Evolutionary conservation across 2,113 vertebrate species (phyloP).

Genomic region (Onychostoma macrolepis): DNA sequence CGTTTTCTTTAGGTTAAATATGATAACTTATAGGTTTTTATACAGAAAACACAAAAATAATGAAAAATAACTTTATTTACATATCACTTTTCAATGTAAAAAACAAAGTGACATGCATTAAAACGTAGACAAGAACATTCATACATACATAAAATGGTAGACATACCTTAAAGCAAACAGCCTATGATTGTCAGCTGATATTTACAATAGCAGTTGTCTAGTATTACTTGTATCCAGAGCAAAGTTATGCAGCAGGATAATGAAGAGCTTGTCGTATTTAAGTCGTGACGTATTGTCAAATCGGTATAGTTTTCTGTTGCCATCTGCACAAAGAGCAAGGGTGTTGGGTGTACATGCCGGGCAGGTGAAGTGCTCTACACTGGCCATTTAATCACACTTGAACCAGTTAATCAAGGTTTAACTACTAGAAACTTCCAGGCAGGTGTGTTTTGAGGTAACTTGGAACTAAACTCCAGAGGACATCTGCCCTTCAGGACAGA

Average conservation of each 20-base stretch:
- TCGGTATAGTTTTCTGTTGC: neutral
- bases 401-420: no score
- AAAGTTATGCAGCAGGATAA: neutral
- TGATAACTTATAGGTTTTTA: neutral
- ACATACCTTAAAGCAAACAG: neutral
- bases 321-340: neutral
- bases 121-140: neutral
- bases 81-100: neutral
- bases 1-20: neutral
- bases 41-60: neutral
- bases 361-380: constrained; percentile 1
- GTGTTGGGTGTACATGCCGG: neutral
- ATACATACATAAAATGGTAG: neutral
- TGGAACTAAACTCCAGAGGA: no score
- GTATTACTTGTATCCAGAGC: neutral
- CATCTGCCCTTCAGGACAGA: no score
- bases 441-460: no score
- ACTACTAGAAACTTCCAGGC: no score
- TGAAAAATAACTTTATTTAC: neutral
- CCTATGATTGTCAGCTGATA: neutral
- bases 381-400: neutral
- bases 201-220: neutral
- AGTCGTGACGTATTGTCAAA: no score
- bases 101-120: neutral
- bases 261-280: neutral